These are phyloP conservation scores for Gisinianus flammeolus DNA, from an alignment of 2,888 invertebrate species.

Conservation along the genomic window DNA sequence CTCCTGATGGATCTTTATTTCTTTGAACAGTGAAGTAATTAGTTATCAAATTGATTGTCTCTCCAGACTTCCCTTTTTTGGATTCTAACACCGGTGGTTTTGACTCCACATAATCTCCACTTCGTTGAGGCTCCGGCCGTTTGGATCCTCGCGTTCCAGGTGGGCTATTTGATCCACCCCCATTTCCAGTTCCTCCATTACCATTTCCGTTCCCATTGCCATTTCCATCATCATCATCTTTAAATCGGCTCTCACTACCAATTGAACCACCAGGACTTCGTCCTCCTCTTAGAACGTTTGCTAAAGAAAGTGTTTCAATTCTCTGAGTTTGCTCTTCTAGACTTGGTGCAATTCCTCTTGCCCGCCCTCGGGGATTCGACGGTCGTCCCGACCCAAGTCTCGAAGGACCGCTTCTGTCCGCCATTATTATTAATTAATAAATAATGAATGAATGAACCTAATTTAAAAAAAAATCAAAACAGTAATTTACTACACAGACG, in stretches of 20 bases:
- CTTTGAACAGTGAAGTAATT: conserved; percentile 75
- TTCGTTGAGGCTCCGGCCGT: background rate
- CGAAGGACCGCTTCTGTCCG: background rate
- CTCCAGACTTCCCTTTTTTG: conserved; percentile 65
- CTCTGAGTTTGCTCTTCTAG: conserved; percentile 2
- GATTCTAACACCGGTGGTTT: background rate
- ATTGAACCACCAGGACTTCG: conserved; percentile 16
- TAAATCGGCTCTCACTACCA: background rate
- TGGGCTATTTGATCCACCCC: conserved; percentile 9
- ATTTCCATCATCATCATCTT: conserved; percentile 3
- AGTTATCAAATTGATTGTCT: conserved; percentile 65
- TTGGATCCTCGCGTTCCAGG: conserved; percentile 24
- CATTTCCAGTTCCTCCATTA: background rate
- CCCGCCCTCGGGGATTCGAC: background rate
- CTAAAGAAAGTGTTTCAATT: conserved; percentile 11
- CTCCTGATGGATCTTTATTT: conserved; percentile 51
- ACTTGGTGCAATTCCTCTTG: background rate
- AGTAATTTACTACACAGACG: too few relatives aligned
- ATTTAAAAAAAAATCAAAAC: too few relatives aligned
- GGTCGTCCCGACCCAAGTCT: background rate
- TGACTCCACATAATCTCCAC: too few relatives aligned
- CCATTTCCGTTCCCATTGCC: conserved; percentile 23
- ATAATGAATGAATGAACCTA: background rate
- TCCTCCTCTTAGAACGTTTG: background rate
- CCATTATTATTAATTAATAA: background rate